phyloP scores from a whole-genome alignment of 2,113 vertebrate species.

The Marcusenius ussheri region DNA sequence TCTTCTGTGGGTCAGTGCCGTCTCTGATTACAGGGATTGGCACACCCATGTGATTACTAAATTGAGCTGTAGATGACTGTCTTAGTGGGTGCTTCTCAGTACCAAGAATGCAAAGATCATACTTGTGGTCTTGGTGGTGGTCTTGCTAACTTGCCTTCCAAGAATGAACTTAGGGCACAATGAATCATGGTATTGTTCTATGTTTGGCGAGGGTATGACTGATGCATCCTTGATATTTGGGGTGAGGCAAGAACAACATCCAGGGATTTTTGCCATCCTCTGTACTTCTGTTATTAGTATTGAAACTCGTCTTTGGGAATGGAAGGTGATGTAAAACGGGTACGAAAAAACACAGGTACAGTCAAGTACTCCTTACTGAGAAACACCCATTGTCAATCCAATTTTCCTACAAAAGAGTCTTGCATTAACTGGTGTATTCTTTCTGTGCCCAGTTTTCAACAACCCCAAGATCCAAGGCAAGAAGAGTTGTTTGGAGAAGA shows the following conservation, averaged over 20 bases:
- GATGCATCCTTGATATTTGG: neutral
- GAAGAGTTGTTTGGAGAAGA: slow-evolving; percentile 59
- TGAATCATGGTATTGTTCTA: neutral
- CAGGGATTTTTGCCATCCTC: neutral
- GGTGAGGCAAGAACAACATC: neutral
- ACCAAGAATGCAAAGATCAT: neutral
- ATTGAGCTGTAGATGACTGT: neutral
- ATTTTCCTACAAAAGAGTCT: neutral
- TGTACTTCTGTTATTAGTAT: neutral
- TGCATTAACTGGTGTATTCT: neutral
- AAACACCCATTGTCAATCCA: neutral
- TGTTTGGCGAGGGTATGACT: neutral
- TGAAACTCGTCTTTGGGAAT: neutral
- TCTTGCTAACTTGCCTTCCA: neutral
- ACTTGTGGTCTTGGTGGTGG: neutral
- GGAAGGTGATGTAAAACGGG: neutral
- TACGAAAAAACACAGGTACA: neutral
- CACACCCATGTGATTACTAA: neutral
- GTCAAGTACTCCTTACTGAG: neutral
- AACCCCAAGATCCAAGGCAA: slow-evolving; percentile 53
- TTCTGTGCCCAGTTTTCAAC: slow-evolving; percentile 53
- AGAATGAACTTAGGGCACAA: neutral
- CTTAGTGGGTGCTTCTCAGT: neutral
- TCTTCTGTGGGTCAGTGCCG: neutral
- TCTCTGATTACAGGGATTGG: neutral